Conservation (phyloP, 64 coral and sea anemone genomes). For the Montipora foliosa region DNA sequence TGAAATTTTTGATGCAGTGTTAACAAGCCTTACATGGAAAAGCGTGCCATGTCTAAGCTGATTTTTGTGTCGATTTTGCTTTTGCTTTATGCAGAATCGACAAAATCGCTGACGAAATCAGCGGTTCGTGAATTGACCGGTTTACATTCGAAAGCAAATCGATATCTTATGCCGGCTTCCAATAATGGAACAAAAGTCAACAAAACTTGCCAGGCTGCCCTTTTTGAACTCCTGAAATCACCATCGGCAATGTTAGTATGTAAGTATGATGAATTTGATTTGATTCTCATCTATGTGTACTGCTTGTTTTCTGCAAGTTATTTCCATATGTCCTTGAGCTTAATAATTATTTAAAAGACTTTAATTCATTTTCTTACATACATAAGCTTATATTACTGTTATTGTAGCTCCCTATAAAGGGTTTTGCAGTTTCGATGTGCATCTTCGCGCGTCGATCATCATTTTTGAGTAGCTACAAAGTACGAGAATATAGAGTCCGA, state of each 20-base stretch:
- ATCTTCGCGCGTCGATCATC: too few relatives aligned
- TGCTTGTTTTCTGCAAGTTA: too few relatives aligned
- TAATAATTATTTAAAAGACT: too few relatives aligned
- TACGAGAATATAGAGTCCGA: too few relatives aligned
- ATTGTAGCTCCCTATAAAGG: too few relatives aligned
- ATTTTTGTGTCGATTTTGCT: neutral
- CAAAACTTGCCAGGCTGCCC: neutral
- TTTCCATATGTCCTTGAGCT: too few relatives aligned
- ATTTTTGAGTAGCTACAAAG: too few relatives aligned
- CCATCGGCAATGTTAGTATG: neutral
- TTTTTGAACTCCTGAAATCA: neutral
- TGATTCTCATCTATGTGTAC: too few relatives aligned
- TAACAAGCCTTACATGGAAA: neutral
- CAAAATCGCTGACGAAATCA: neutral
- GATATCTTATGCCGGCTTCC: neutral
- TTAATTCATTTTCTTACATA: too few relatives aligned
- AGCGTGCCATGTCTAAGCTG: neutral
- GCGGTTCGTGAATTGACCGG: neutral
- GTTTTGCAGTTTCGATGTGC: too few relatives aligned
- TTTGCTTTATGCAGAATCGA: neutral
- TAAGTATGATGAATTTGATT: neutral
- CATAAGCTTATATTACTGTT: too few relatives aligned
- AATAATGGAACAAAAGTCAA: neutral
- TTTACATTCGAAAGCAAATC: neutral
- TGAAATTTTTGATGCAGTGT: neutral